phyloP scores from a whole-genome alignment of 2,797 vertebrate genomes.

The Poeciliopsis gracilis region DNA sequence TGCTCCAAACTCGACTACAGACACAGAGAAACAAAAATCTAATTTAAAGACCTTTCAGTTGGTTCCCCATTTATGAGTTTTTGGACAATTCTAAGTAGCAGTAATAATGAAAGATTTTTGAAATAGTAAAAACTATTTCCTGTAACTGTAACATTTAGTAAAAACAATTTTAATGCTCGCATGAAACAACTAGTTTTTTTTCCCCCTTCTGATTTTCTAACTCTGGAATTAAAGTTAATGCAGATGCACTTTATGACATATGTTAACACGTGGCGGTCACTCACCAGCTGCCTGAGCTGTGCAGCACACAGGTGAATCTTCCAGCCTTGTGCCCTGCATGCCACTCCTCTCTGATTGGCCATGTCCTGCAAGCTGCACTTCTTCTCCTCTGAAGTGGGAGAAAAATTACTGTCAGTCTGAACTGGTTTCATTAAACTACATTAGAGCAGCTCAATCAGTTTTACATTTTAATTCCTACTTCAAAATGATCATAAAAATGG shows the following conservation, averaged over 20 bases:
- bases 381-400: constrained; percentile 89
- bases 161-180: not conserved
- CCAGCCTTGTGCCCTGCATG: constrained; percentile 97
- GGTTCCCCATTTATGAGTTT: not conserved
- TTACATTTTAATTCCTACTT: not conserved
- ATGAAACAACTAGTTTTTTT: not conserved
- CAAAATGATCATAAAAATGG: not conserved
- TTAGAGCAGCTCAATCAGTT: not conserved
- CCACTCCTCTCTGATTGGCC: constrained; percentile 96
- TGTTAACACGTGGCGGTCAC: constrained; percentile 27
- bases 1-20: constrained; percentile 92
- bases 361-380: constrained; percentile 95
- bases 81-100: not conserved
- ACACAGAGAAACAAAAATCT: constrained; percentile 1
- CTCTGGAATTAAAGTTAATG: not conserved
- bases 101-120: not conserved
- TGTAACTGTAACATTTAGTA: not conserved
- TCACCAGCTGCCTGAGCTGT: constrained; percentile 95
- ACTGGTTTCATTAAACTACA: not conserved
- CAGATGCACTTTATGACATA: not conserved
- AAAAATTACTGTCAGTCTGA: not conserved
- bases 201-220: not conserved
- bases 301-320: constrained; percentile 98
- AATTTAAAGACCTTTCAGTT: not conserved
- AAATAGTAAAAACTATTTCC: not conserved